These are phyloP conservation scores for Calliphora vomitoria DNA, from an alignment of 2,888 invertebrate genomes.

Conservation along the genomic window DNA sequence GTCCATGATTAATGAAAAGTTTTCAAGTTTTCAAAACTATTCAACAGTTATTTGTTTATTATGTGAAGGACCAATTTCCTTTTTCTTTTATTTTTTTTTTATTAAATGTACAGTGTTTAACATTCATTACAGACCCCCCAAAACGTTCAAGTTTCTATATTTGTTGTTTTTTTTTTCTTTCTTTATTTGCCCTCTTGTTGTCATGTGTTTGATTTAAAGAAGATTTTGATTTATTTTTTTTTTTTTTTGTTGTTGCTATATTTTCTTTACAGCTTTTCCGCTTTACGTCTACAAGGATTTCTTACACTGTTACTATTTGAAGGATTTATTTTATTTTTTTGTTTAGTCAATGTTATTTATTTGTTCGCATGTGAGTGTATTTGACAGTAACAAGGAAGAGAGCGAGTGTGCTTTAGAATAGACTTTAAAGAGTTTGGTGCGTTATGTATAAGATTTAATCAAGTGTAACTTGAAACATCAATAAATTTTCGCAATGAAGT, in stretches of 20 bases:
- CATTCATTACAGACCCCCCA: background rate
- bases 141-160: background rate
- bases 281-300: background rate
- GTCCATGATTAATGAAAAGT: background rate
- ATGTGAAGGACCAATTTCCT: background rate
- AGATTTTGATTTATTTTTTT: slow-evolving; percentile 12
- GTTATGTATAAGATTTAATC: background rate
- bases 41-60: slow-evolving; percentile 2
- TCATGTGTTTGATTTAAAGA: slow-evolving; percentile 15
- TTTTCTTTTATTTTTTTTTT: background rate
- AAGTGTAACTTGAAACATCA: slow-evolving; percentile 6
- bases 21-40: background rate
- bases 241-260: background rate
- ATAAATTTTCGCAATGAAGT: background rate
- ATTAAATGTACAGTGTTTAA: background rate
- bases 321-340: background rate
- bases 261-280: background rate
- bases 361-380: background rate
- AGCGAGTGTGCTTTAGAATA: background rate
- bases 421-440: background rate
- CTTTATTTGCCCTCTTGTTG: no score
- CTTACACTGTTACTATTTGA: background rate
- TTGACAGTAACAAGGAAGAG: background rate
- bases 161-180: background rate
- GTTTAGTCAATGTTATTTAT: background rate